phyloP scores from a whole-genome alignment of 23 tunicate species.

The Corella eumyota region DNA sequence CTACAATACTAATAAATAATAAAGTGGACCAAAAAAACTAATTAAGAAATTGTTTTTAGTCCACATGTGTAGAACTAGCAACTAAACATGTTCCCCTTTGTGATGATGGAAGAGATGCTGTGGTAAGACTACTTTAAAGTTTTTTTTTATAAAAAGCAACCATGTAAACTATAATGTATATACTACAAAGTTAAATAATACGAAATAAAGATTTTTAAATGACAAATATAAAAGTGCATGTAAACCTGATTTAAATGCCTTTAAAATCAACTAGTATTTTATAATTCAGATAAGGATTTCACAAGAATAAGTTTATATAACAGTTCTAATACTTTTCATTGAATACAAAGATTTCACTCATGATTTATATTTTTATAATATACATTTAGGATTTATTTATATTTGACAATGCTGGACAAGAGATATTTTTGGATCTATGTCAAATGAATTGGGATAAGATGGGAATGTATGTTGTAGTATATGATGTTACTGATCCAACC shows the following conservation, averaged over 20 bases:
- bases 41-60: no score
- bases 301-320: no score
- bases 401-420: slow-evolving; percentile 69
- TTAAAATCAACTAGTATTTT: no score
- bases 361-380: neutral
- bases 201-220: neutral
- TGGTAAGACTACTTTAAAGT: slow-evolving; percentile 4
- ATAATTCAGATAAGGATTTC: no score
- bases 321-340: neutral
- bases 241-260: no score
- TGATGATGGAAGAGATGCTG: slow-evolving; percentile 10
- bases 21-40: no score
- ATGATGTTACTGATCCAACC: slow-evolving; percentile 53
- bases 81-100: slow-evolving; percentile 27
- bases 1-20: no score
- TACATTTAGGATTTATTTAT: slow-evolving; percentile 44
- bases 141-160: neutral
- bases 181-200: no score
- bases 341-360: neutral
- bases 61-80: slow-evolving; percentile 32
- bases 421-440: slow-evolving; percentile 37
- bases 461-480: slow-evolving; percentile 75
- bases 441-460: slow-evolving; percentile 49
- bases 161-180: no score
- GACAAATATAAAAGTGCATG: no score